Conservation (phyloP, 2,888 invertebrate genomes). For the Chydorus sphaericus region DNA sequence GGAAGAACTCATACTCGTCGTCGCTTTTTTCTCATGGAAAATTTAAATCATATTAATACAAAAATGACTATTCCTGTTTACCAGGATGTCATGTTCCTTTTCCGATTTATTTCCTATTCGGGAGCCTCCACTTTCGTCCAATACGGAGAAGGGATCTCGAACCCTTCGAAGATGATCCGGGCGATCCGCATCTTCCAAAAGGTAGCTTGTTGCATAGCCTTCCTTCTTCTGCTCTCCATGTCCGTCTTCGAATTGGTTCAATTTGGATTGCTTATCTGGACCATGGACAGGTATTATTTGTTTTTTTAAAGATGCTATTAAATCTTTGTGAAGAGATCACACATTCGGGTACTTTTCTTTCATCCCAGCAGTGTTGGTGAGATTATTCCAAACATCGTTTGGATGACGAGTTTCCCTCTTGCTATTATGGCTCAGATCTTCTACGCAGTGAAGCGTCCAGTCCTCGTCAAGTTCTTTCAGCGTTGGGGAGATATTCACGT, state of each 20-base stretch:
- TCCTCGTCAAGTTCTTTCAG: not conserved
- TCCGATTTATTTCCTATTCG: not conserved
- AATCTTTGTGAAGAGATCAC: too few species aligned
- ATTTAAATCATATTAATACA: not conserved
- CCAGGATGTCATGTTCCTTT: not conserved
- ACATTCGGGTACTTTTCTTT: too few species aligned
- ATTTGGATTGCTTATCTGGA: not conserved
- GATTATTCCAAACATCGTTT: not conserved
- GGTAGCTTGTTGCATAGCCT: not conserved
- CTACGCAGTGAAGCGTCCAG: not conserved
- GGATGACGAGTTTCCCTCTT: not conserved
- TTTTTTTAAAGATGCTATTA: too few species aligned
- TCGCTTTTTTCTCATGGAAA: not conserved
- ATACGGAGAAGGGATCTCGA: not conserved
- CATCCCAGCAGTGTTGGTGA: not conserved
- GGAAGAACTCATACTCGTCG: not conserved
- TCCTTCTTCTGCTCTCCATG: not conserved
- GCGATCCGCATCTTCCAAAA: not conserved
- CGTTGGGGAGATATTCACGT: not conserved
- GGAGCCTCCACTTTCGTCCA: conserved; percentile 1
- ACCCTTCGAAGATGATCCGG: not conserved
- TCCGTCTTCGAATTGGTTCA: not conserved
- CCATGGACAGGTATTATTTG: too few species aligned
- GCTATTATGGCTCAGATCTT: not conserved
- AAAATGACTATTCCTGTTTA: not conserved